Conservation (phyloP, 2,797 vertebrate species). For the Miichthys miiuy region DNA sequence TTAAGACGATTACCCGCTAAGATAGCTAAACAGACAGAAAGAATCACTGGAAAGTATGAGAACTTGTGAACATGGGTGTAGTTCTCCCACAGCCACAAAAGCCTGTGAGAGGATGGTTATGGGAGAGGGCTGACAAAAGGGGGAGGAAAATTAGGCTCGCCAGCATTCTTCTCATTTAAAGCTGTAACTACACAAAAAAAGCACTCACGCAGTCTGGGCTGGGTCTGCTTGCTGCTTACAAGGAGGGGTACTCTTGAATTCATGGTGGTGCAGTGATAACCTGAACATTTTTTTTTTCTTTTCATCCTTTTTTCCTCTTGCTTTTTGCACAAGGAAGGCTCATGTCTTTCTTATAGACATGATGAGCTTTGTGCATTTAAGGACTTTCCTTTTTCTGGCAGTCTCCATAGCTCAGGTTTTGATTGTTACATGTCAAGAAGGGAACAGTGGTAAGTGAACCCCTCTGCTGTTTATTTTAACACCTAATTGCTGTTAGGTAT, state of each 20-base stretch:
- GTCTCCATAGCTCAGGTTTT: conserved; percentile 80
- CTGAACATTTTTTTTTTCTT: conserved; percentile 72
- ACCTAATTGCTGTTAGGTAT: conserved; percentile 49
- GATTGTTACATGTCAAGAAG: conserved; percentile 84
- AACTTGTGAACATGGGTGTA: conserved; percentile 81
- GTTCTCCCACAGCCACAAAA: conserved; percentile 74
- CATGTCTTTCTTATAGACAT: conserved; percentile 87
- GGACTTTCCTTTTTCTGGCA: conserved; percentile 84
- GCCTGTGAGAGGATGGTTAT: conserved; percentile 84
- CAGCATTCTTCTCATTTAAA: conserved; percentile 99
- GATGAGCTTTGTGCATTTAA: conserved; percentile 83
- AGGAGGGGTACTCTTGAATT: conserved; percentile 84
- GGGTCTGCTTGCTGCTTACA: conserved; percentile 90
- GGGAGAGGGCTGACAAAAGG: conserved; percentile 86
- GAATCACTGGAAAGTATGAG: conserved; percentile 63
- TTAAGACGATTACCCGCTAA: neutral
- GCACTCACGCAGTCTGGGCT: conserved; percentile 87
- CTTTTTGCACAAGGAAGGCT: conserved; percentile 76
- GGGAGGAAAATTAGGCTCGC: conserved; percentile 92
- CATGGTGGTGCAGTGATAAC: conserved; percentile 86
- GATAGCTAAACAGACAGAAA: conserved; percentile 15
- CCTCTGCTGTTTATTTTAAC: conserved; percentile 52
- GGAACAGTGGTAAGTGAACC: conserved; percentile 82
- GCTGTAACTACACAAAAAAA: conserved; percentile 92
- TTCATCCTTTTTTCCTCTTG: conserved; percentile 65